Base-by-base conservation (phyloP, 2,888 invertebrate species). In the Pelosia muscerda region DNA sequence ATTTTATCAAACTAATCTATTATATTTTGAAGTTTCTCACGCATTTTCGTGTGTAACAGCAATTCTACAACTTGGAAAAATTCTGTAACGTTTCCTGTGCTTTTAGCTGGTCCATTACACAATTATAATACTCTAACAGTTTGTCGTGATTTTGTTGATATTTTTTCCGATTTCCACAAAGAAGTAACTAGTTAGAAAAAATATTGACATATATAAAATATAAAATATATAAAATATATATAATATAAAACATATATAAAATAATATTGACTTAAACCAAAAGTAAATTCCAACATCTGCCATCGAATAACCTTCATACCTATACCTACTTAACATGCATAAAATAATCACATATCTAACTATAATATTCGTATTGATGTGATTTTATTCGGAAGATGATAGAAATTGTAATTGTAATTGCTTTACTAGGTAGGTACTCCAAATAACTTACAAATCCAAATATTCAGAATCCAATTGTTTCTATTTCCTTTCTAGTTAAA, bases 111-210 rank as follows among this genome's bases (percentile, higher is more conserved):
- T 75, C 80, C 78, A 81, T 85, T 78, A 80, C 70, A 82, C 75
- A 84, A 83, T 15, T 38, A 53, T 19, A 81, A 82, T 79, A 79
- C 74, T 68, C 77, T 76, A 76, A 81, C 71, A 74, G 75, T 76
- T 74, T 72, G 75, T 73, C 74, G 75, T 76, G 75, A 72, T 76
- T 86, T 85, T 86, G 86, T 86, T 86, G 79, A 78, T 63, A 80
- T 77, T 42, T 42, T 79, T 82, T 86, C 76, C 81, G 82, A 84
- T 86, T 86, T 85, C 84, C 77, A 81, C 78, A 74, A 71, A 65
- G 82, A 83, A 84, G 84, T 86, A 84, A 86, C 82, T 85, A 49
- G n/a, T 26, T 22, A 77, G 66, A 38, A 23, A 53, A 53, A 22
- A 53, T 53, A 68, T 72, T 66, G 77, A 66, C 72, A n/a, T n/a